Base-by-base conservation (phyloP, 2,797 vertebrate species). In the Eremophila alpestris region DNA sequence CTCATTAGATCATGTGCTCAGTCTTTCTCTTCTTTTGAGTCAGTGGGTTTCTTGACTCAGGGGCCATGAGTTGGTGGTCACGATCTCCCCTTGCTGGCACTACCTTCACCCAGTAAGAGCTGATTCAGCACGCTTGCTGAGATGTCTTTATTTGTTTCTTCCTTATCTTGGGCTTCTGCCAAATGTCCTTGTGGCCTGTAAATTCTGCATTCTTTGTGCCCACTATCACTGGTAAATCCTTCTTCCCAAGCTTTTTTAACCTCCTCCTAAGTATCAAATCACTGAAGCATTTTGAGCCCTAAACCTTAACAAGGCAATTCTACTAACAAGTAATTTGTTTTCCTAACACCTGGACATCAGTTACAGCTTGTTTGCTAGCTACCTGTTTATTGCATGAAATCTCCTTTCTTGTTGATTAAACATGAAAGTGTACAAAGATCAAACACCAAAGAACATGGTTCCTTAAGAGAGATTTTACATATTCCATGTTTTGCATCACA, bases 61-160 rank as follows among this genome's bases (percentile, higher is more conserved):
- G 8, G 19, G 9, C 24, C 18, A 20, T 13, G 43, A 63, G 43
- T 21, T 18, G 17, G 38, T 70, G n/a, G 11, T 40, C 29, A 30
- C 0, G 0, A 32, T 46, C 58, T 58, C 24, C 17, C 38, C n/a
- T 46, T 52, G 29, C 29, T 1, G 3, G 12, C 52, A 52, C 27
- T 27, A 29, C 38, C 29, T 34, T 11, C 30, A 18, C 27, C 13
- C 20, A 40, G 23, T 18, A 24, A 55, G 24, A 49, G 10, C 20
- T 45, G 20, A 69, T 51, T 64, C 15, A 49, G 41, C 9, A 36
- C 4, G 3, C 34, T 54, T 48, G 30, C 48, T 41, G 48, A 27
- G 10, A 14, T 60, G 10, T 32, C 55, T 55, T 55, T 36, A 15
- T 32, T 55, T 32, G 9, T 68, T 82, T 67, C 22, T 54, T 48